Evolutionary conservation across 2,113 vertebrate species (phyloP), one percentile per base, ranked within the genome.

Genomic region (Anser brachyrhynchus): DNA sequence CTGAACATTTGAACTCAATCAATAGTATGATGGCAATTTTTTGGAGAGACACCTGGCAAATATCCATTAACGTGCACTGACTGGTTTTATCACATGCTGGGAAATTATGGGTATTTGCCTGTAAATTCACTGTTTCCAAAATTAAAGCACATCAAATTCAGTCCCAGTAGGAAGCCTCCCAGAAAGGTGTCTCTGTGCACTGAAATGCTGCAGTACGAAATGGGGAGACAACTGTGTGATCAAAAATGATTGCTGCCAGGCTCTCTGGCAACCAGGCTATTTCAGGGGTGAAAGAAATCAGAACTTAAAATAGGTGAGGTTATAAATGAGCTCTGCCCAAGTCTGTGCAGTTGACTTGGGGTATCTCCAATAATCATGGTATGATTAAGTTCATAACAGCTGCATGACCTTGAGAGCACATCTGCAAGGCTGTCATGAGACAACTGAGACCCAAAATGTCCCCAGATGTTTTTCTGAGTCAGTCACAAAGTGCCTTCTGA

Each of bases 81-180:
- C 43, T 84, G 87, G 66, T 76, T 89, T 82, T 72, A 90, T 92
- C 93, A 82, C 74, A 75, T 69, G 29, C 77, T 84, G 82, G 90
- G 67, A 96, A 92, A 93, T 85, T 9, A 72, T 13, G 57, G 69
- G 71, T 43, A 43, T 82, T 84, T 94, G 61, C 46, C 73, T 62
- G 18, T 44, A 94, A 89, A 87, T 52, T 81, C 73, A 93, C 59
- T 7, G 11, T 74, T 89, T 81, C 84, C 76, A 81, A 84, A 87
- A 51, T 49, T 73, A 87, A 91, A 89, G 35, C 21, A n/a, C 7
- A 0, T 89, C 12, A 29, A 55, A 28, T 46, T 31, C 28, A 57
- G 0, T 22, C 21, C 15, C 62, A 84, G 64, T 4, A 67, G 82
- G 57, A 83, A 49, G 13, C 18, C 16, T 57, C 4, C 2, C 62